phyloP scores from a whole-genome alignment of 2,888 invertebrate genomes.

The Plusia festucae region DNA sequence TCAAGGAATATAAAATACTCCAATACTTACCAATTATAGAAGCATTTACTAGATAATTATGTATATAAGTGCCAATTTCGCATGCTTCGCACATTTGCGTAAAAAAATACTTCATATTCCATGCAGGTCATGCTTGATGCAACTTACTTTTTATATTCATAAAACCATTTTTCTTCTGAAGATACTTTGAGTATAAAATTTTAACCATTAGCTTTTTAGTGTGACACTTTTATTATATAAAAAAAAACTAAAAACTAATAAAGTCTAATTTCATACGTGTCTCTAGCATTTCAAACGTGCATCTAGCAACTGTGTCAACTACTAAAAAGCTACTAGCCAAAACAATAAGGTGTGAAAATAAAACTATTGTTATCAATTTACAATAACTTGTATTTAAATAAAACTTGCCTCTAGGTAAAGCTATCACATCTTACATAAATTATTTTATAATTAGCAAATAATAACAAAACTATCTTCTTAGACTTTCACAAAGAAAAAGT shows the following conservation, averaged over 20 bases:
- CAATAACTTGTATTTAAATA: constrained; percentile 86
- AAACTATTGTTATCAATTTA: constrained; percentile 79
- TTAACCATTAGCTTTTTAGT: constrained; percentile 37
- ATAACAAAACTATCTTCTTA: constrained; percentile 84
- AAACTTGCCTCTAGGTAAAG: constrained; percentile 87
- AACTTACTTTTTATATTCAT: not conserved
- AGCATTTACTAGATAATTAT: not conserved
- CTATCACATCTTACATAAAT: constrained; percentile 87
- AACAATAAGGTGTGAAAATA: constrained; percentile 79
- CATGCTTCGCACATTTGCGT: not conserved
- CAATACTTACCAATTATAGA: no score
- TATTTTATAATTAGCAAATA: constrained; percentile 81
- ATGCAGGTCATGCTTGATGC: no score
- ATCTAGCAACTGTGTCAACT: constrained; percentile 71
- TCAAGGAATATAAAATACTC: no score
- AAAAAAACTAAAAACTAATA: no score
- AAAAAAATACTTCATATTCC: not conserved
- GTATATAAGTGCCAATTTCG: not conserved
- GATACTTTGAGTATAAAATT: not conserved
- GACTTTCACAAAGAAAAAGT: constrained; percentile 78
- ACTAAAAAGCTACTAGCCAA: constrained; percentile 69
- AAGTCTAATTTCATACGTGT: constrained; percentile 38
- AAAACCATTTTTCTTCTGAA: not conserved
- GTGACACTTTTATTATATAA: constrained; percentile 36
- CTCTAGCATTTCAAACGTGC: constrained; percentile 57